phyloP scores from a whole-genome alignment of 2,113 vertebrate genomes.

The Tetrao urogallus region DNA sequence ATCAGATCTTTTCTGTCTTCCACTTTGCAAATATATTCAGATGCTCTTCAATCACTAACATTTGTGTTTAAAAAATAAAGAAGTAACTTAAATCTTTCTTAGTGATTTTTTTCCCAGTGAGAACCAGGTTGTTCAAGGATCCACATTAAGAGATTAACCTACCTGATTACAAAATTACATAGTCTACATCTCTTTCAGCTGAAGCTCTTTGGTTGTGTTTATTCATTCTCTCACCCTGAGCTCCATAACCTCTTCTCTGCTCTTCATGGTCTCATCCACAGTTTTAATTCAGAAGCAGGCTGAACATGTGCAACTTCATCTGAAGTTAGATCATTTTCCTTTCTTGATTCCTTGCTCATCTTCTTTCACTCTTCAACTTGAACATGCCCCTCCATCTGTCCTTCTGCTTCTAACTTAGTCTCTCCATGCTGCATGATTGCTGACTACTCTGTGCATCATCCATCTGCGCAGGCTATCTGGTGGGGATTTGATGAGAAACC shows the following conservation, averaged over 20 bases:
- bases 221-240: neutral
- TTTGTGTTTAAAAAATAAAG: neutral
- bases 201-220: neutral
- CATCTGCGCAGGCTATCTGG: fast-evolving
- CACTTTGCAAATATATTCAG: neutral
- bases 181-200: neutral
- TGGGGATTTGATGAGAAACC: neutral
- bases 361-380: neutral
- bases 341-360: neutral
- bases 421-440: fast-evolving
- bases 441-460: neutral
- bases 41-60: neutral
- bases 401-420: neutral
- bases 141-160: neutral
- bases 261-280: fast-evolving
- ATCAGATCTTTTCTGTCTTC: neutral
- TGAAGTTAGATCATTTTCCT: neutral
- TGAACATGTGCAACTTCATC: neutral
- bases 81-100: neutral
- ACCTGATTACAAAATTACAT: neutral
- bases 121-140: neutral
- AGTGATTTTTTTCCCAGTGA: neutral
- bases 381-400: neutral
- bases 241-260: neutral
- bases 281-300: neutral